Percentiles rank a stretch among this genome's conserved stretches.
Evolutionary conservation across 2,113 vertebrate species (phyloP).

Genomic region (Callospermophilus lateralis): DNA sequence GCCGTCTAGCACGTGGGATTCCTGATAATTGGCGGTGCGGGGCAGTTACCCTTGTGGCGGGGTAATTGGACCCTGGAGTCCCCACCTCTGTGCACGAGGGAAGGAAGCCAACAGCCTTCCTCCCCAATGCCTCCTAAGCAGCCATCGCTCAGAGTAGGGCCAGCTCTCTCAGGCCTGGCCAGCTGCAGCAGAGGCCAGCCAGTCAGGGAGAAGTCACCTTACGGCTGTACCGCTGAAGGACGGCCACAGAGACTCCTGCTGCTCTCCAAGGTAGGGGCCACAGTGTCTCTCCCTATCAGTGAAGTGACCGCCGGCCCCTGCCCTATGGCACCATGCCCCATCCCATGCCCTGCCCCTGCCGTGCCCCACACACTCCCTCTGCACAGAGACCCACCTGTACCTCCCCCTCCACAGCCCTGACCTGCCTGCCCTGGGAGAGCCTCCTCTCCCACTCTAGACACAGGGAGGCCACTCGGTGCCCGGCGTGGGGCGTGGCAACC

Average conservation of each 20-base stretch:
- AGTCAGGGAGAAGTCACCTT: accelerated
- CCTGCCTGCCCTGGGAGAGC: background rate
- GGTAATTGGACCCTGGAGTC: slow-evolving; percentile 72
- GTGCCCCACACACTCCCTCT: background rate
- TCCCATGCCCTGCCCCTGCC: accelerated
- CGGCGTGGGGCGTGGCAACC: background rate
- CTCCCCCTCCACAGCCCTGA: accelerated
- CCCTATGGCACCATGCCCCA: accelerated
- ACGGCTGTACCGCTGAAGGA: background rate
- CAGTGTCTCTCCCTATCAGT: accelerated
- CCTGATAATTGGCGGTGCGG: background rate
- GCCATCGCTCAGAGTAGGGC: background rate
- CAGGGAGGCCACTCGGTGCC: background rate
- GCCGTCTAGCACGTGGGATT: accelerated
- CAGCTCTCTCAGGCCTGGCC: background rate
- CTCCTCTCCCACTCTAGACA: background rate
- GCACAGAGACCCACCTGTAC: background rate
- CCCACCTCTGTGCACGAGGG: accelerated
- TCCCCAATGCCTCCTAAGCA: background rate
- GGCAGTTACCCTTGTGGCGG: accelerated
- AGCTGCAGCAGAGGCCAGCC: accelerated
- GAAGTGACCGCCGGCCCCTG: accelerated
- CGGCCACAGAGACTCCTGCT: accelerated
- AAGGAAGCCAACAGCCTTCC: background rate
- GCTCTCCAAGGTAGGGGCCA: background rate